Evolutionary conservation across 1,140 invertebrate species (phyloP).

Genomic region (Cheumatopsyche charites): DNA sequence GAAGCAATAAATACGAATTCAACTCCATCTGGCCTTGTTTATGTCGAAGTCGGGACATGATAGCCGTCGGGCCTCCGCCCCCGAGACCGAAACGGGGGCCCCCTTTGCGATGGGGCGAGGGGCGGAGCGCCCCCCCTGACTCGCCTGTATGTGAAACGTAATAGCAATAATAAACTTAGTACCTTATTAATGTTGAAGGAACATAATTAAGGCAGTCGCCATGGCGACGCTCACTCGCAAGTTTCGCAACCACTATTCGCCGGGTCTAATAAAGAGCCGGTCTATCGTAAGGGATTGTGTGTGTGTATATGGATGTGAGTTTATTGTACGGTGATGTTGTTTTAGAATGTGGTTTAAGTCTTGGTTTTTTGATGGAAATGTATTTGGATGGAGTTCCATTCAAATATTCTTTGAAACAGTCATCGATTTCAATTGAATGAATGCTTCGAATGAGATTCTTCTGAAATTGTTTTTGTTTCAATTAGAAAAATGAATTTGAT

Average conservation of each 20-base stretch:
- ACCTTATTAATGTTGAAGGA: constrained; percentile 49
- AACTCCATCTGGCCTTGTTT: constrained; percentile 1
- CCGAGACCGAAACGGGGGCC: neutral
- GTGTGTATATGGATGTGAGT: too few relatives aligned
- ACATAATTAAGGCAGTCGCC: constrained; percentile 49
- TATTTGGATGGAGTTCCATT: too few relatives aligned
- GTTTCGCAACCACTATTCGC: constrained; percentile 38
- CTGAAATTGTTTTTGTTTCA: too few relatives aligned
- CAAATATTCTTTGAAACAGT: too few relatives aligned
- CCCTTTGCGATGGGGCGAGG: neutral
- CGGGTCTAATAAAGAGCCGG: constrained; percentile 34
- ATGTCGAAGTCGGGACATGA: neutral
- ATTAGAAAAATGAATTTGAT: too few relatives aligned
- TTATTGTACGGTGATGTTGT: too few relatives aligned
- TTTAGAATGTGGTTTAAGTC: too few relatives aligned
- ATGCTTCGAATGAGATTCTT: too few relatives aligned
- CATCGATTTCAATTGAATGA: too few relatives aligned
- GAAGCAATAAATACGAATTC: neutral
- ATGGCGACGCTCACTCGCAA: constrained; percentile 41
- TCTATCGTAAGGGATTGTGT: constrained; percentile 21
- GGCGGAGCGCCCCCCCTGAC: neutral
- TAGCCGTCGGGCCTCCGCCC: neutral
- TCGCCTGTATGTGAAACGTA: constrained; percentile 48
- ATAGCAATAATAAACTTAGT: constrained; percentile 50
- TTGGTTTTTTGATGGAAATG: too few relatives aligned